Evolutionary conservation across 2,888 invertebrate species (phyloP), one percentile per base, ranked within the genome.

Genomic region (Chrysodeixis includens): DNA sequence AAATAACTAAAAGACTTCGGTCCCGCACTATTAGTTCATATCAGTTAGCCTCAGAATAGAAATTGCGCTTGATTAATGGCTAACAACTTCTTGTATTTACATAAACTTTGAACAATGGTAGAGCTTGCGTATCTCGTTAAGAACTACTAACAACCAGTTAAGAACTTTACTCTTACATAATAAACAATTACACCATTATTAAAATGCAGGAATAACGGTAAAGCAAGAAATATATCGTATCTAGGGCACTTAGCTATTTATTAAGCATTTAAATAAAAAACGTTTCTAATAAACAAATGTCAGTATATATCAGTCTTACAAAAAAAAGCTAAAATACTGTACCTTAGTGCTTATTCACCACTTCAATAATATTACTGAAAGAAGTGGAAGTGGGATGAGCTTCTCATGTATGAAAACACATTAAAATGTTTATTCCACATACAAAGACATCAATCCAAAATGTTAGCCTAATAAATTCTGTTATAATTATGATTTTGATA

Each of bases 371-470:
- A n/a, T n/a, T n/a, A n/a, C n/a, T n/a, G n/a, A n/a, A n/a, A n/a
- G n/a, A n/a, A n/a, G n/a, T n/a, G n/a, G n/a, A n/a, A n/a, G n/a
- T n/a, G n/a, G n/a, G n/a, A n/a, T n/a, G n/a, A n/a, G n/a, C n/a
- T n/a, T n/a, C n/a, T n/a, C n/a, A n/a, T n/a, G n/a, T n/a, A n/a
- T n/a, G n/a, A 26, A 26, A 26, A 26, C 2, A 20, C 9, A 20
- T 49, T 2, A 62, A 65, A 74, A 62, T 73, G 67, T 66, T 74
- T 18, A 35, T 20, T 18, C 20, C 12, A 22, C 3, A 8, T 35
- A 0, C 0, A n/a, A 14, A 40, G 35, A 22, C 35, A 40, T 56
- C 16, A 35, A 18, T 10, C 26, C 1, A 12, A 51, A 26, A 20
- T 12, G 44, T 58, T 73, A 18, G 7, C 16, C n/a, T 16, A 10